Evolutionary conservation across 2,797 vertebrate genomes (phyloP).

Genomic region (Harpagifer antarcticus): DNA sequence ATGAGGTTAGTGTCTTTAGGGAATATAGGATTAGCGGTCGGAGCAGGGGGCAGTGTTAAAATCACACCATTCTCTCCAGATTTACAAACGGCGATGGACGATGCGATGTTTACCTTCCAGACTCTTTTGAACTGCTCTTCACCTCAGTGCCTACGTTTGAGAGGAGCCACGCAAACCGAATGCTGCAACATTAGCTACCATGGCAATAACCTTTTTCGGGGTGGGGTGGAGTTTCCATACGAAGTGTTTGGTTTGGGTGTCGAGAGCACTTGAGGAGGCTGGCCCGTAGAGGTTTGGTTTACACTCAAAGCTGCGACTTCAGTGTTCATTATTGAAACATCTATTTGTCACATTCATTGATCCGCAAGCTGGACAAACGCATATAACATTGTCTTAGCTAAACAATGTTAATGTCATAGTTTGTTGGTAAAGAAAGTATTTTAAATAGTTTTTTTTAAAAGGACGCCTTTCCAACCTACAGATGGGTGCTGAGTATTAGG

Average conservation of each 20-base stretch:
- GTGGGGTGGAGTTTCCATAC: constrained; percentile 42
- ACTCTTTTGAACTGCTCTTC: constrained; percentile 90
- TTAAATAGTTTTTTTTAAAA: background rate
- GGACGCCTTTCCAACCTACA: constrained; percentile 31
- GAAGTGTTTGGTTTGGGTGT: constrained; percentile 46
- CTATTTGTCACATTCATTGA: constrained; percentile 8
- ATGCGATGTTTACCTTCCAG: constrained; percentile 82
- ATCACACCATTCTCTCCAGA: constrained; percentile 37
- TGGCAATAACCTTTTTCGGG: constrained; percentile 82
- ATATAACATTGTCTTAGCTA: too few species aligned
- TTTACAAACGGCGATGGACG: constrained; percentile 56
- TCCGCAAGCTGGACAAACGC: constrained; percentile 8
- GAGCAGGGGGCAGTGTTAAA: constrained; percentile 45
- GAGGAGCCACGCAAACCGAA: constrained; percentile 80
- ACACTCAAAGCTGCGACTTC: constrained; percentile 26
- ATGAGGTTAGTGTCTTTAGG: constrained; percentile 40
- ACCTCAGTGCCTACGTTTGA: constrained; percentile 95
- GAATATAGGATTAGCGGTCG: constrained; percentile 25
- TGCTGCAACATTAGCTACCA: constrained; percentile 85
- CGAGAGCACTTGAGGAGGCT: constrained; percentile 53
- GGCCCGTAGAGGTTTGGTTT: constrained; percentile 33
- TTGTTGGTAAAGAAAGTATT: constrained; percentile 16
- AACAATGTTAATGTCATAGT: constrained; percentile 10
- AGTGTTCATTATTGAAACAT: constrained; percentile 24
- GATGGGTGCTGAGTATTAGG: constrained; percentile 37